Evolutionary conservation across 2,888 invertebrate species (phyloP).

Genomic region (Folsomia candida): DNA sequence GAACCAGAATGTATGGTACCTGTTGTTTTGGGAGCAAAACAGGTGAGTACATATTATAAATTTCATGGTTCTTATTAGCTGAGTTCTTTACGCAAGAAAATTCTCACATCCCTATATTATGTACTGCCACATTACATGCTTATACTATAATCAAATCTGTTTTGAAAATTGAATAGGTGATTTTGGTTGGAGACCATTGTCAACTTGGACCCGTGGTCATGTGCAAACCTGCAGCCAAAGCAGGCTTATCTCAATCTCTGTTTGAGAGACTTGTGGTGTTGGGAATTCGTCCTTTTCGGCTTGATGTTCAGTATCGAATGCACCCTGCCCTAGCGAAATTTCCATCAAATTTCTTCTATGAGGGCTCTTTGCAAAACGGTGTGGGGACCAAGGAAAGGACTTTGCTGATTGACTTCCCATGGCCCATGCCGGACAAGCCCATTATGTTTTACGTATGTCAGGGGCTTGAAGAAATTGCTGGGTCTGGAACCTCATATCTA

Average conservation of each 20-base stretch:
- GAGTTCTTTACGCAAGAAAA: neutral
- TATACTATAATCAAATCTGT: conserved; percentile 71
- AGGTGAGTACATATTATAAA: too few species aligned
- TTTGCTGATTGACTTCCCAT: conserved; percentile 88
- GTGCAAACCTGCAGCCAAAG: conserved; percentile 97
- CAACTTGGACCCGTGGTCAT: conserved; percentile 98
- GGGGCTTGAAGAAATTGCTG: conserved; percentile 98
- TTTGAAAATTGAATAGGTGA: conserved; percentile 84
- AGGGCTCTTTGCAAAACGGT: conserved; percentile 97
- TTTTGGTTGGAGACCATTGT: conserved; percentile 98
- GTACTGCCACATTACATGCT: too few species aligned
- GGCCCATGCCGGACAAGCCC: conserved; percentile 93
- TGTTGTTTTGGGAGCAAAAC: conserved; percentile 90
- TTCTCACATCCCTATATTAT: too few species aligned
- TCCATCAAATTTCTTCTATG: conserved; percentile 99
- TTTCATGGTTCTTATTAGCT: neutral
- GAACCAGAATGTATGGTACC: conserved; percentile 97
- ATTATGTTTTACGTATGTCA: conserved; percentile 99
- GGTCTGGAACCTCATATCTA: conserved; percentile 96
- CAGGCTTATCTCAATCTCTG: conserved; percentile 93
- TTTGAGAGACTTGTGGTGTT: conserved; percentile 96
- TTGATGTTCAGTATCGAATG: conserved; percentile 99
- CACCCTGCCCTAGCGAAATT: conserved; percentile 96
- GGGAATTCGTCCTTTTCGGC: conserved; percentile 92
- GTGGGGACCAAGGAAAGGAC: conserved; percentile 90